Evolutionary conservation across 2,113 vertebrate species (phyloP).

Genomic region (Lycaon pictus): DNA sequence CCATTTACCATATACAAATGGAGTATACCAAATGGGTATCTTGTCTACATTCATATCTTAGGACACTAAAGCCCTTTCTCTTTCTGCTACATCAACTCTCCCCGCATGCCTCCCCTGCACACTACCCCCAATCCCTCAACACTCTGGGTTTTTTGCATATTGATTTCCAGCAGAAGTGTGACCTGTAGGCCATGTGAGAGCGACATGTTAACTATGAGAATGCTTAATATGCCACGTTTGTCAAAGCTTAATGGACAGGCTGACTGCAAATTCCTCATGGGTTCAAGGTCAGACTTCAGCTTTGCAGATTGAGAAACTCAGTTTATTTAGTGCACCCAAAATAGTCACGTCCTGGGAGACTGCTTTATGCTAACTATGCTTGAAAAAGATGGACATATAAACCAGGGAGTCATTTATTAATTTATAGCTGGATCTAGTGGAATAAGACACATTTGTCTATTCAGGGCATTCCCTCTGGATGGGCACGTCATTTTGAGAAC

Average conservation of each 20-base stretch:
- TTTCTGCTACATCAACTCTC: neutral
- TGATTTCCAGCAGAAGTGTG: neutral
- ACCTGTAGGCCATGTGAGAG: neutral
- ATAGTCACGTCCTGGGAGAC: neutral
- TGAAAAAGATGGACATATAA: neutral
- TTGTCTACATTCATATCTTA: constrained; percentile 17
- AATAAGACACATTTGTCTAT: neutral
- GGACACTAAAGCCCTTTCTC: neutral
- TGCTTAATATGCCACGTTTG: neutral
- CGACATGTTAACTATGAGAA: neutral
- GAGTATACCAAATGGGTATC: neutral
- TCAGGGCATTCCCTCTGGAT: neutral
- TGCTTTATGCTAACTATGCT: neutral
- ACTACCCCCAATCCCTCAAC: no score
- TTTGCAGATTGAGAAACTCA: neutral
- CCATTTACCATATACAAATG: neutral
- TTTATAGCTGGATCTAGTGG: neutral
- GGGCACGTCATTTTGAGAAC: neutral
- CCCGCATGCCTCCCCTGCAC: neutral
- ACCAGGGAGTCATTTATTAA: neutral
- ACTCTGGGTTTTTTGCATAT: neutral
- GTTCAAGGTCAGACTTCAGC: neutral
- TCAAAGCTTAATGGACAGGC: neutral
- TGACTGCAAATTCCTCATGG: neutral
- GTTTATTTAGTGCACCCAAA: neutral